Percentiles rank a stretch among this genome's conserved stretches.
Conservation (phyloP, 2,888 invertebrate genomes). For the Chrysomela aeneicollis region DNA sequence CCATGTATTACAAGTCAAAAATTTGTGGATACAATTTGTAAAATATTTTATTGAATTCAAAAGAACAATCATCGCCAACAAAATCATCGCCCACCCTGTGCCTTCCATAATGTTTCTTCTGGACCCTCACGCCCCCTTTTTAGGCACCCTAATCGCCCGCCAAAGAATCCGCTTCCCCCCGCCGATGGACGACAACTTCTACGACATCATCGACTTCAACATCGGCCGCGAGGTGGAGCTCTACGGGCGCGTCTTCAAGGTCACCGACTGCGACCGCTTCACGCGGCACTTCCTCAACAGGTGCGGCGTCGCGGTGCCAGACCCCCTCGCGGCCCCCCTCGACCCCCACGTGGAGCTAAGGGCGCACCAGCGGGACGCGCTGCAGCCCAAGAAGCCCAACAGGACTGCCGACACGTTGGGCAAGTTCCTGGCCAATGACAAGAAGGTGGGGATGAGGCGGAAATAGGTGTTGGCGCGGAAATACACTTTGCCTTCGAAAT, state of each 20-base stretch:
- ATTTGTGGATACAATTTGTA: no score
- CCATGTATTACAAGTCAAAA: no score
- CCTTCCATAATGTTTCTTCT: no score
- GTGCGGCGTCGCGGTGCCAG: slow-evolving; percentile 83
- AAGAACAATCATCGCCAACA: background rate
- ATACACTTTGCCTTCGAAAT: no score
- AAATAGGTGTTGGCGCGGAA: no score
- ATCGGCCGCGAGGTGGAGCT: slow-evolving; percentile 82
- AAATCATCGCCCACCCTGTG: no score
- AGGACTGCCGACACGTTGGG: slow-evolving; percentile 72
- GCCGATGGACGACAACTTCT: slow-evolving; percentile 77
- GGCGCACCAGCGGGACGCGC: slow-evolving; percentile 54
- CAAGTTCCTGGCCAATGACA: slow-evolving; percentile 85
- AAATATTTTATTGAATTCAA: no score
- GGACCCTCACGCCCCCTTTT: no score
- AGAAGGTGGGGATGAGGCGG: slow-evolving; percentile 67
- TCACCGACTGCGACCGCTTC: slow-evolving; percentile 87
- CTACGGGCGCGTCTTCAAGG: slow-evolving; percentile 81
- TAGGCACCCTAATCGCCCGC: slow-evolving; percentile 81
- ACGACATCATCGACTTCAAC: slow-evolving; percentile 87
- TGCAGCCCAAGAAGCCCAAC: slow-evolving; percentile 63
- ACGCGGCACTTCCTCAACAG: slow-evolving; percentile 85
- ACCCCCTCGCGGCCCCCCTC: slow-evolving; percentile 67
- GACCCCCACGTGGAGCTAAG: slow-evolving; percentile 65
- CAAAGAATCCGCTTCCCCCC: slow-evolving; percentile 82